phyloP scores from a whole-genome alignment of 2,113 vertebrate genomes.

The Callospermophilus lateralis region DNA sequence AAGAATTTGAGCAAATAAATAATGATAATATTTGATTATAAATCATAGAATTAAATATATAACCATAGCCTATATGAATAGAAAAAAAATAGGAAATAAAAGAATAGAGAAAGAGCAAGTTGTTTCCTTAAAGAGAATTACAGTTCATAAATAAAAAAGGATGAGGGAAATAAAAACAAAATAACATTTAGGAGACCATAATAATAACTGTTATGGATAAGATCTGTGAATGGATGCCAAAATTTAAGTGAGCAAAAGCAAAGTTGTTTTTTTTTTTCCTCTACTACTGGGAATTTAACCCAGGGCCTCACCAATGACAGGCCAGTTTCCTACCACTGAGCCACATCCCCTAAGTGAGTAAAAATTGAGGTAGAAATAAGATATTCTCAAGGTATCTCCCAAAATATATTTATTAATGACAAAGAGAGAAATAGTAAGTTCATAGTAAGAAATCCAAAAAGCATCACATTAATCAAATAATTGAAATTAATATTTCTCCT shows the following conservation, averaged over 20 bases:
- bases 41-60: constrained; percentile 23
- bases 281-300: too few relatives aligned
- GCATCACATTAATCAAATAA: background rate
- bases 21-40: background rate
- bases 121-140: constrained; percentile 31
- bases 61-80: background rate
- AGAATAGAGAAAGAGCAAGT: too few relatives aligned
- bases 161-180: background rate
- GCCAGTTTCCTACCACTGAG: too few relatives aligned
- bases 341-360: background rate
- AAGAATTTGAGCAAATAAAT: background rate
- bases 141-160: background rate
- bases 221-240: background rate
- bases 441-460: background rate
- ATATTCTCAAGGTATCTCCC: background rate
- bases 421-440: background rate
- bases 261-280: too few relatives aligned
- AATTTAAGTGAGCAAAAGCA: background rate
- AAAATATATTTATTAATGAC: background rate
- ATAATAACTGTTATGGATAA: background rate
- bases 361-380: background rate
- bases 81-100: background rate
- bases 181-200: background rate
- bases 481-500: background rate
- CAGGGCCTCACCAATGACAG: too few relatives aligned